A percentile compares a stretch with the other conserved stretches of the same genome.
Evolutionary conservation across 1,140 invertebrate genomes (phyloP).

Genomic region (Drosophila varians): DNA sequence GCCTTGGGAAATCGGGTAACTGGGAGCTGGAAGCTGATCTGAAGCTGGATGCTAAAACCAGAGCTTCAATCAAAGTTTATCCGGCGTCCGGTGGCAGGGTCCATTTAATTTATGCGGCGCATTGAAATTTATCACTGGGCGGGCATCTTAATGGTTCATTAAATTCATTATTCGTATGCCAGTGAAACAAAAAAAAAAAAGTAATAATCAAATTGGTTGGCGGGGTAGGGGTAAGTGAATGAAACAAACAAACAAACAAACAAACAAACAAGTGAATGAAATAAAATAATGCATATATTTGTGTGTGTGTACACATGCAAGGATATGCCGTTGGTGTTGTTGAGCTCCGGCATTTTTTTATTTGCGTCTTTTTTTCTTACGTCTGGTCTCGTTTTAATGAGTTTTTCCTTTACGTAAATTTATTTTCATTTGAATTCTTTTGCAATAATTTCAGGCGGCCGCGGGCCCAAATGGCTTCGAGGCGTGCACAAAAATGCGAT

Average conservation of each 20-base stretch:
- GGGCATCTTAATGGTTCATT: constrained; percentile 81
- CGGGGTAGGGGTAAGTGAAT: background rate
- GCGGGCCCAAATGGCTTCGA: constrained; percentile 66
- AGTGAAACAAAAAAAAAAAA: constrained; percentile 47
- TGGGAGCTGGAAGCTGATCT: background rate
- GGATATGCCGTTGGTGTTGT: constrained; percentile 11
- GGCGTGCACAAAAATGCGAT: constrained; percentile 79
- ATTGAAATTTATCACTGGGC: constrained; percentile 76
- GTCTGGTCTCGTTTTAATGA: constrained; percentile 74
- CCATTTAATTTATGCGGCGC: constrained; percentile 76
- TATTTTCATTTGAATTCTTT: constrained; percentile 81
- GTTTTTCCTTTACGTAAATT: constrained; percentile 81
- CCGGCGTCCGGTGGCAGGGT: constrained; percentile 17
- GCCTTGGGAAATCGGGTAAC: background rate
- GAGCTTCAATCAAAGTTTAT: constrained; percentile 49
- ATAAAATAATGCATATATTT: constrained; percentile 73
- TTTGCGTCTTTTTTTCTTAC: constrained; percentile 33
- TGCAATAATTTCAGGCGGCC: constrained; percentile 58
- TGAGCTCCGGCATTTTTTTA: constrained; percentile 6
- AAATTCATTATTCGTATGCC: constrained; percentile 76
- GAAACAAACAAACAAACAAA: constrained; percentile 47
- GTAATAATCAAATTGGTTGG: constrained; percentile 42
- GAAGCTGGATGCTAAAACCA: background rate
- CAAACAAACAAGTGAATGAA: constrained; percentile 55
- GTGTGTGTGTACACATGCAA: constrained; percentile 38